A percentile compares a stretch with the other conserved stretches of the same genome.
Evolutionary conservation across 2,888 invertebrate species (phyloP).

Genomic region (Trimorus sp.): DNA sequence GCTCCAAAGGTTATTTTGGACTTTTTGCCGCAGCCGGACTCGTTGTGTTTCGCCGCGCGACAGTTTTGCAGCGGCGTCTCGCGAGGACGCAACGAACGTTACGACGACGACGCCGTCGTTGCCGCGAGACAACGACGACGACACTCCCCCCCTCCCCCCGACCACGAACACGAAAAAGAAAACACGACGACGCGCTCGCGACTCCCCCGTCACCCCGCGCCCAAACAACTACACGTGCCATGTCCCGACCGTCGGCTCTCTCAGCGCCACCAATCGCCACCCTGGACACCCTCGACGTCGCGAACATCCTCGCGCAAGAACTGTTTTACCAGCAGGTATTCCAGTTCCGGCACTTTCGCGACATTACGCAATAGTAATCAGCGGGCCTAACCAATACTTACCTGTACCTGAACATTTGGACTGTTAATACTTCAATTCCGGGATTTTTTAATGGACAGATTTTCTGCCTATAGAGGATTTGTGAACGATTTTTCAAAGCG

Average conservation of each 20-base stretch:
- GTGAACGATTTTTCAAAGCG: too few species aligned
- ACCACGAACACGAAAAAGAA: too few species aligned
- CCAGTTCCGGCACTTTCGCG: neutral
- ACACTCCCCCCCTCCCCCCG: slow-evolving; percentile 3
- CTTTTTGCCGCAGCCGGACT: slow-evolving; percentile 40
- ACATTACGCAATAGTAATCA: too few species aligned
- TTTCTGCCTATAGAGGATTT: too few species aligned
- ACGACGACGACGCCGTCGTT: slow-evolving; percentile 71
- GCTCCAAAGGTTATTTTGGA: slow-evolving; percentile 76
- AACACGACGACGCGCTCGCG: neutral
- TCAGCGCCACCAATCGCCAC: slow-evolving; percentile 71
- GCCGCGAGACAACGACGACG: slow-evolving; percentile 58
- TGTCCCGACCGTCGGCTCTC: too few species aligned
- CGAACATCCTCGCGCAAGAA: slow-evolving; percentile 92
- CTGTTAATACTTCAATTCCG: too few species aligned
- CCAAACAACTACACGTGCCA: too few species aligned
- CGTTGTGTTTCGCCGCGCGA: slow-evolving; percentile 59
- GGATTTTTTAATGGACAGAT: too few species aligned
- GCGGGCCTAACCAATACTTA: too few species aligned
- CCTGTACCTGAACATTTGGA: too few species aligned
- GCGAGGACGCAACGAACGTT: slow-evolving; percentile 73
- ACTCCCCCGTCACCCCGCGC: too few species aligned
- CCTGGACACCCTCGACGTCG: slow-evolving; percentile 92
- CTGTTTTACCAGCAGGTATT: slow-evolving; percentile 91
- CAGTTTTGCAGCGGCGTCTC: slow-evolving; percentile 80